Evolutionary conservation across 37 sponge, comb jelly and placozoan genomes (phyloP), one percentile per base, ranked within the genome.

Genomic region (Crambe crambe): DNA sequence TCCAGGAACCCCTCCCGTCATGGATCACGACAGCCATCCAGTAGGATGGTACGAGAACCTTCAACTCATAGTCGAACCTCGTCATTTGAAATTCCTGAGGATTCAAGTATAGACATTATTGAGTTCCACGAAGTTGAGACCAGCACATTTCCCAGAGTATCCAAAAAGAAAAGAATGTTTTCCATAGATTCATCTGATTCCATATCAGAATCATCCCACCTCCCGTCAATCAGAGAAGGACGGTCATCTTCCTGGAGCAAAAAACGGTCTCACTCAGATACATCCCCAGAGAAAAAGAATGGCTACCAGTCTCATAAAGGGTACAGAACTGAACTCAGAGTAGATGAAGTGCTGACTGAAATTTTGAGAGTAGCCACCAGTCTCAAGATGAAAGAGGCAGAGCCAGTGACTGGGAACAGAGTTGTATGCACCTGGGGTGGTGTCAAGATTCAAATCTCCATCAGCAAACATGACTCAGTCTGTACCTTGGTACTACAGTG

Each of bases 401-500:
- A 89, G 22, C 54, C 12, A 47, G 63, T 37, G 36, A 64, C 42
- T 3, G 30, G 12, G 22, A 39, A 35, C n/a, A 41, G 18, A 15
- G 36, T 82, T 21, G 21, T 26, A 10, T 80, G 77, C 58, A 37
- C 36, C 6, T 81, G 65, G 63, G n/a, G 70, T 2, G 54, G 58
- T 22, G 37, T 77, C 37, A 31, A 18, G 2, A 42, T 90, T 26
- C 40, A 47, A n/a, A 44, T 90, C 0, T 25, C 70, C 30, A 26
- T 90, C 20, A 42, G 25, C 65, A 85, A 85, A n/a, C 75, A 80
- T 10, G 0, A 22, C 21, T 51, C 25, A 59, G 9, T 56, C 22
- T 89, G 90, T 58, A 64, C 44, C 1, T 26, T 90, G 56, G 47
- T 58, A 20, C 85, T 90, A 51, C 78, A 90, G 60, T 81, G 85